Evolutionary conservation across 2,888 invertebrate species (phyloP), one percentile per base, ranked within the genome.

Genomic region (Andricus quercusramuli): DNA sequence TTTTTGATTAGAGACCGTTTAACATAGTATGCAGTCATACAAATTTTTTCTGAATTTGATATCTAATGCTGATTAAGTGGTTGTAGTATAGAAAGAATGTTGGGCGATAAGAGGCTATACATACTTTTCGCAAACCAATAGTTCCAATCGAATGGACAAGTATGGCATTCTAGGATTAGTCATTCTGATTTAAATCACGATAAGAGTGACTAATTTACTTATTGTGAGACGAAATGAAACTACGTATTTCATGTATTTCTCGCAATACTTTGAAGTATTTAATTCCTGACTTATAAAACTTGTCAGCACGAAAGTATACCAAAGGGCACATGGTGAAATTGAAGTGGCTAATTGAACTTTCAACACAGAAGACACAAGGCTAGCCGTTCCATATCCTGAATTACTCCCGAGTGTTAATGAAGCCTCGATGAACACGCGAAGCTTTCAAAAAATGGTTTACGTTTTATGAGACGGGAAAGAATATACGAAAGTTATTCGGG

Each of bases 131-230:
- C 51, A 51, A 51, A 2, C 20, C 8, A n/a, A 20, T 51, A 20
- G 20, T 51, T 51, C 51, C 51, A 68, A 68, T 68, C 6, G 17
- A 47, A 9, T 67, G n/a, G 44, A 41, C 22, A 67, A 37, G 37
- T 37, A 37, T 67, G 67, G 22, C 44, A 41, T 67, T 67, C 67
- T 67, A 67, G 67, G 41, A 41, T 41, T 67, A 67, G 41, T 67
- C 67, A 41, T 67, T 67, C 41, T 15, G 67, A 67, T 67, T 67
- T 67, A 67, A 67, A 67, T 67, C 37, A 67, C n/a, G 41, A 41
- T 67, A 67, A 41, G 41, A 13, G 13, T 41, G 41, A 41, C 3
- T 41, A 41, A 41, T 41, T 41, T 13, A 41, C 41, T 41, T 3
- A 41, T 41, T 41, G 13, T 41, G 41, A 41, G 41, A 13, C 13